Evolutionary conservation across 2,888 invertebrate genomes (phyloP), one percentile per base, ranked within the genome.

Genomic region (Rhorus exstirpatorius): DNA sequence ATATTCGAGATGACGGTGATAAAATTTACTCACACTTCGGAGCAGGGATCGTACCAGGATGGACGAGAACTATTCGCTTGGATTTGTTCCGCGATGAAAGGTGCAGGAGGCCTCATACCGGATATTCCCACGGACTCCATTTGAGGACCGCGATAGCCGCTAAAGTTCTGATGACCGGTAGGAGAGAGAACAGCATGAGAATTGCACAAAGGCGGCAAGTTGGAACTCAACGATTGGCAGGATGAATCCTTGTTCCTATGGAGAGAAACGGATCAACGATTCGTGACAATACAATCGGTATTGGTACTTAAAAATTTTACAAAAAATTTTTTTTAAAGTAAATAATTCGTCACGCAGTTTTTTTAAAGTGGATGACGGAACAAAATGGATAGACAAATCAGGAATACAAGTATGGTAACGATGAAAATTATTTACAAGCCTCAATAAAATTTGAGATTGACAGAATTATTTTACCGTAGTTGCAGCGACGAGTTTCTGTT

Each of bases 41-140:
- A 93, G 82, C 92, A 93, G 51, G 94, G 94, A 86, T 95, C 94
- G 84, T 95, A 95, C 95, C 95, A 95, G 3, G 93, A 85, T 0
- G 95, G 95, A 80, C 94, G 90, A 26, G 93, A 87, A 85, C 91
- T 94, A 85, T 92, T 94, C 0, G 60, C 53, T 21, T 70, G 78
- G 91, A 92, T 94, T 92, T 94, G 94, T 93, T 94, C 94, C 12
- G 93, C 91, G 10, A 92, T 91, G 79, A 91, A 90, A 19, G 87
- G 80, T 38, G 86, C 79, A 0, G 86, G 81, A 60, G 87, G 61
- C 26, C 81, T 49, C 0, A 55, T 14, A 10, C 46, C 74, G 4
- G 63, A 19, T 4, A 74, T 53, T 65, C 65, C 75, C n/a, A 17
- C 44, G 53, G 86, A 85, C 19, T 92, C 91, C 38, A 88, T 81